A percentile compares a stretch with the other conserved stretches of the same genome.
These are phyloP conservation scores for Volucella inflata DNA, from an alignment of 2,888 invertebrate species.

Conservation along the genomic window DNA sequence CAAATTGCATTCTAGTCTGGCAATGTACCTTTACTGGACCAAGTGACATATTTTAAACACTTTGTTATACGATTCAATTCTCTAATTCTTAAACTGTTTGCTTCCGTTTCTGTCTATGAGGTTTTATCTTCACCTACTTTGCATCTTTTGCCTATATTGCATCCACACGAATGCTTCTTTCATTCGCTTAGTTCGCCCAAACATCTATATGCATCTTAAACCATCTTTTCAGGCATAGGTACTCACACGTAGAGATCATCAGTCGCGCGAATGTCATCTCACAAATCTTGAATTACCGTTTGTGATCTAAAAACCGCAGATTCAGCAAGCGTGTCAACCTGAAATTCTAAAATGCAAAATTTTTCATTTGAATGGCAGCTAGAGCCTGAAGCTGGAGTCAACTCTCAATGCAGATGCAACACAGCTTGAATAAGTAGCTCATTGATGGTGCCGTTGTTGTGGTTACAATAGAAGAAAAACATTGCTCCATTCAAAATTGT, in stretches of 20 bases:
- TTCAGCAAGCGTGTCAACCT: constrained; percentile 81
- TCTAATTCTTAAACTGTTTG: too few species aligned
- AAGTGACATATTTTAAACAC: too few species aligned
- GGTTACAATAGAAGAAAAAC: constrained; percentile 41
- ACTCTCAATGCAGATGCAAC: constrained; percentile 20
- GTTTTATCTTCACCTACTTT: too few species aligned
- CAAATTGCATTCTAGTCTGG: too few species aligned
- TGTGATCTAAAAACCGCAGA: constrained; percentile 80
- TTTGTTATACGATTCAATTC: too few species aligned
- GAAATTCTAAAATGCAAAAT: constrained; percentile 76
- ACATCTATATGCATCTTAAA: too few species aligned
- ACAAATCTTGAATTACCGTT: constrained; percentile 80
- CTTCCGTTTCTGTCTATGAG: too few species aligned
- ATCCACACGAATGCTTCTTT: too few species aligned
- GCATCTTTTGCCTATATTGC: too few species aligned
- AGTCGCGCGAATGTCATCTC: constrained; percentile 77
- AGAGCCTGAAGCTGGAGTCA: constrained; percentile 21
- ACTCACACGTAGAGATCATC: constrained; percentile 8
- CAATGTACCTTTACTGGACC: too few species aligned
- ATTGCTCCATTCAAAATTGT: constrained; percentile 45
- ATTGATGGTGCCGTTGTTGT: constrained; percentile 56
- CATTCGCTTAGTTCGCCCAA: too few species aligned
- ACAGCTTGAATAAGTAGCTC: constrained; percentile 53
- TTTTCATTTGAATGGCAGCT: constrained; percentile 60
- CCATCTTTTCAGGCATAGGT: too few species aligned